Evolutionary conservation across 2,797 vertebrate species (phyloP).

Genomic region (Thalassophryne amazonica): DNA sequence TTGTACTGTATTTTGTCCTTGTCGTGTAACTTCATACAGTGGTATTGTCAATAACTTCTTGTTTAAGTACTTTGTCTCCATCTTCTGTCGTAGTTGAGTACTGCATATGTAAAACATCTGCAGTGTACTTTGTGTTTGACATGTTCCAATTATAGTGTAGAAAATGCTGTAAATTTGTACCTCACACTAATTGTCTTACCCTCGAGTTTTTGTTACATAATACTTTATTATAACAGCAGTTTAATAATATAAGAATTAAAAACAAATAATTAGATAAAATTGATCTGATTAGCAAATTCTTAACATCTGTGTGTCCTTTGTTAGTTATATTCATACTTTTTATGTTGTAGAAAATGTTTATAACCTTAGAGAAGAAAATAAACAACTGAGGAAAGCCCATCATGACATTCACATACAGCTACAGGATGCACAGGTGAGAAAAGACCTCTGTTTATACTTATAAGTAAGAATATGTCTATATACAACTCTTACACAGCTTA

Average conservation of each 20-base stretch:
- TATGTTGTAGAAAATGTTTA: constrained; percentile 81
- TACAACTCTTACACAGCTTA: background rate
- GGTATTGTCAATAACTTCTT: background rate
- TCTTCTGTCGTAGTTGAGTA: constrained; percentile 27
- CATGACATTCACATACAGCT: constrained; percentile 93
- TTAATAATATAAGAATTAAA: no score
- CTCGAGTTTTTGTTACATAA: no score
- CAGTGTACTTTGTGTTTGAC: background rate
- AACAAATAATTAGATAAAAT: no score
- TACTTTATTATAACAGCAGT: no score
- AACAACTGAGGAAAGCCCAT: constrained; percentile 92
- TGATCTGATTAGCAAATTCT: no score
- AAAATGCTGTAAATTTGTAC: no score
- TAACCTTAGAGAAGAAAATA: constrained; percentile 93
- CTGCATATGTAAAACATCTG: constrained; percentile 10
- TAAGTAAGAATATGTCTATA: background rate
- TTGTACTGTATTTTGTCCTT: background rate
- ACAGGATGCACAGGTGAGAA: constrained; percentile 89
- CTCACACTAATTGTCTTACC: no score
- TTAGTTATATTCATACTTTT: background rate
- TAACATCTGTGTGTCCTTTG: background rate
- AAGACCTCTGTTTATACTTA: background rate
- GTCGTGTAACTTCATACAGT: background rate
- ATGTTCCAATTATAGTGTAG: no score
- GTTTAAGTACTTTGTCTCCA: constrained; percentile 49